Base-by-base conservation (phyloP, 2,888 invertebrate genomes). In the Phyto melanocephala region DNA sequence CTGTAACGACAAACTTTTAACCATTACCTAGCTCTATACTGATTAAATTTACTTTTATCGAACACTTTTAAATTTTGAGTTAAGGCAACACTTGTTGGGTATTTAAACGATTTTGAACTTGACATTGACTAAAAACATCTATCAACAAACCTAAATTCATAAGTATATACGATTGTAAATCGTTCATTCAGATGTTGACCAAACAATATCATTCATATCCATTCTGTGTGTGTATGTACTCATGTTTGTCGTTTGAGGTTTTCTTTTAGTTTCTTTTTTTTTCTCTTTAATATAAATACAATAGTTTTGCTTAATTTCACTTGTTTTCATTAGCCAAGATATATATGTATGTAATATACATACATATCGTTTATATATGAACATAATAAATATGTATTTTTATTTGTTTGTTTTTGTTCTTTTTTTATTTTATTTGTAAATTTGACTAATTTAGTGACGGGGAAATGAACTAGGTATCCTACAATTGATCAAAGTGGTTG, bases 251-350 rank as follows among this genome's bases (percentile, higher is more conserved):
- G 13, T 63, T 24, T 47, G 47, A 45, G 47, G 52, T 40, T 54
- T 79, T 79, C 15, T 50, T 42, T 47, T 50, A 68, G 28, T 72
- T 33, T 56, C 37, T 63, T 28, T 28, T 28, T 28, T 6, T 28
- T 28, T 28, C 28, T 28, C 6, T 28, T 28, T 6, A 28, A 5
- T 28, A 28, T 63, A 58, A 37, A 52, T 52, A 67, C 37, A 54
- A 54, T 62, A 72, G 67, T 72, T 52, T 62, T n/a, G n/a, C n/a
- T 74, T 63, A 54, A 33, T 42, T 77, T 62, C 63, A 68, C 40
- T 75, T 68, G 62, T 58, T 80, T 75, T 52, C 54, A 72, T 71
- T 77, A 74, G 72, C 72, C 81, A 72, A 82, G 42, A 60, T 67
- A n/a, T n/a, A n/a, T n/a, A n/a, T n/a, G n/a, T n/a, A n/a, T n/a